These are phyloP conservation scores for Mus spicilegus DNA, from an alignment of 2,113 vertebrate species.

Conservation along the genomic window DNA sequence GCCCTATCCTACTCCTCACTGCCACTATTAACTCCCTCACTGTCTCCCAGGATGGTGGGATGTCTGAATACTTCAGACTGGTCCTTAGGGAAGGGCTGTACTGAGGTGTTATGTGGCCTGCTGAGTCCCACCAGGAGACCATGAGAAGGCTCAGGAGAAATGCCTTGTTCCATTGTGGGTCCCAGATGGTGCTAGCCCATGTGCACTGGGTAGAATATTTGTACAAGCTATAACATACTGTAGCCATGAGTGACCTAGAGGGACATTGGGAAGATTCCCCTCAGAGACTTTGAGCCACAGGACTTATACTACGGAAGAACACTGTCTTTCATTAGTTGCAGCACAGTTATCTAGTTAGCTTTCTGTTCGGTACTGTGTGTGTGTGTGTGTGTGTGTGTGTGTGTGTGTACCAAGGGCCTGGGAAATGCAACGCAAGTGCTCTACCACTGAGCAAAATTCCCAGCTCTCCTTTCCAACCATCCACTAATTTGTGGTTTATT, in stretches of 20 bases:
- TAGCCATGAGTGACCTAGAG: neutral
- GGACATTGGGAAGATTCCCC: neutral
- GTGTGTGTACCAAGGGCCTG: neutral
- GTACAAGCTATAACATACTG: neutral
- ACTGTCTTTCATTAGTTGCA: neutral
- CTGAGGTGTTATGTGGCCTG: neutral
- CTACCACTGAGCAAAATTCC: neutral
- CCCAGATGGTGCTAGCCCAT: neutral
- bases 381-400: neutral
- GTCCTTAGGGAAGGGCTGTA: no score
- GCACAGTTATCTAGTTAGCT: neutral
- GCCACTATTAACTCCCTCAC: neutral
- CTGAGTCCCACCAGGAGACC: neutral
- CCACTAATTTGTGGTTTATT: neutral
- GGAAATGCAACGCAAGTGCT: neutral
- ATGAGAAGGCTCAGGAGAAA: neutral
- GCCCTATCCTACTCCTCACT: neutral
- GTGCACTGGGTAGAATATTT: neutral
- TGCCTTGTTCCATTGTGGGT: rapidly evolving
- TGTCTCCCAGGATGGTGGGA: neutral
- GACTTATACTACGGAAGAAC: no score
- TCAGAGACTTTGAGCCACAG: neutral
- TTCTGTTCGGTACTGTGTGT: neutral
- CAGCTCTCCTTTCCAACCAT: neutral
- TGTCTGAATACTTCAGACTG: neutral